Evolutionary conservation across 2,113 vertebrate species (phyloP), one percentile per base, ranked within the genome.

Genomic region (Crotalus horridus): DNA sequence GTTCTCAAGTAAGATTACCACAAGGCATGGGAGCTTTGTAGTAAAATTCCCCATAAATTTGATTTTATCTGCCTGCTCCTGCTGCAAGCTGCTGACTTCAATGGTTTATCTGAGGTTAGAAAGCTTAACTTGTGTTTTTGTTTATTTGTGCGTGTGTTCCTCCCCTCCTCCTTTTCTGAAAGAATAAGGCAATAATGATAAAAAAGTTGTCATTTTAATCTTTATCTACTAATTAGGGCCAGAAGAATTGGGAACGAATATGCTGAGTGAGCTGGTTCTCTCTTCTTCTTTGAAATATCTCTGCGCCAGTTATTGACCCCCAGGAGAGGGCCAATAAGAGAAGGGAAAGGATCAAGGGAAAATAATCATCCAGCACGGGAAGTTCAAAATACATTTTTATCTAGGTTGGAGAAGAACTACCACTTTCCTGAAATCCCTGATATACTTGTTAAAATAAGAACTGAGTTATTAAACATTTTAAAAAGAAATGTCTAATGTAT

Each of bases 1-100:
- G 95, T 97, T 95, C 96, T 96, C 90, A 55, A 89, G 94, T 89
- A 95, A 88, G 91, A 93, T n/a, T 93, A 94, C 96, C 95, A 95
- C 2, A 3, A 86, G 94, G 93, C 92, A 56, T 94, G 69, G 3
- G 81, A 92, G 93, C 94, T 97, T 97, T 96, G 96, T 94, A 94
- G 92, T 95, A 94, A 92, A 74, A 1, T 92, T 95, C 89, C 69
- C 94, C 29, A 51, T 58, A 92, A 93, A 94, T 95, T 96, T 90
- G 91, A 94, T 96, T 95, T 96, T 20, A 91, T 87, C 93, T 90
- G 90, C 91, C 92, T 89, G 51, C 54, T 43, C 6, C 92, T 56
- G 17, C n/a, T 43, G 58, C 13, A 69, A 96, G 90, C 64, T 95
- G 94, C 95, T 97, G 94, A 96, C 94, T 94, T 95, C 81, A 94